phyloP scores from a whole-genome alignment of 1,140 invertebrate genomes.

The Akabosia matsudoensis region DNA sequence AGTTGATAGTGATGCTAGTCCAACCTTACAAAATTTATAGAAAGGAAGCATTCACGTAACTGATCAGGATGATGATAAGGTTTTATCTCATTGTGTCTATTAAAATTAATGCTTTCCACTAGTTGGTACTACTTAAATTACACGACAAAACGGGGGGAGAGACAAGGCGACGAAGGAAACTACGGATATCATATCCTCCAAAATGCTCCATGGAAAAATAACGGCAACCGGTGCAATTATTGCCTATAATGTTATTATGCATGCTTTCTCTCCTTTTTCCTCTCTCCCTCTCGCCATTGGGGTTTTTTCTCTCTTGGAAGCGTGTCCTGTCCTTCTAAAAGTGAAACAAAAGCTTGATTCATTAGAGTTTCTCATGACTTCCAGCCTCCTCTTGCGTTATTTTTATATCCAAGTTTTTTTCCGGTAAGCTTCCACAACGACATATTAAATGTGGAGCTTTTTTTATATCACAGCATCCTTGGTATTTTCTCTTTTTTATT shows the following conservation, averaged over 20 bases:
- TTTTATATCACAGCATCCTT: neutral
- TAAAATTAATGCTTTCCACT: slow-evolving; percentile 19
- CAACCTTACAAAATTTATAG: too few species aligned
- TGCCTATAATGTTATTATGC: slow-evolving; percentile 17
- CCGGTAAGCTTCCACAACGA: neutral
- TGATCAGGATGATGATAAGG: slow-evolving; percentile 1
- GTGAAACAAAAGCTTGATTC: slow-evolving; percentile 17
- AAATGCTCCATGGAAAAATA: neutral
- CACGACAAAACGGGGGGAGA: neutral
- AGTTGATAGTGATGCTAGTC: too few species aligned
- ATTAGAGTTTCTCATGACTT: neutral
- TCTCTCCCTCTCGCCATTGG: neutral
- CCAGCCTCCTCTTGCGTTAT: neutral
- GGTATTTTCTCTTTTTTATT: neutral
- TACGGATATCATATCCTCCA: neutral
- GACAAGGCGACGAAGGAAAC: neutral
- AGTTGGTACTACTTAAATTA: neutral
- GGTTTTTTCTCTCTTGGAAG: neutral
- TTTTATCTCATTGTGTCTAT: slow-evolving; percentile 22
- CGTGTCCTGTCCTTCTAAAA: neutral
- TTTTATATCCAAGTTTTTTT: neutral
- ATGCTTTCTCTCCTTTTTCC: neutral
- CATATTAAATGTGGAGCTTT: neutral
- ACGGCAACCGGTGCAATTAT: slow-evolving; percentile 1
- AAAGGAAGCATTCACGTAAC: too few species aligned